Conservation (phyloP, 2,888 invertebrate genomes). For the Acrobasis suavella region DNA sequence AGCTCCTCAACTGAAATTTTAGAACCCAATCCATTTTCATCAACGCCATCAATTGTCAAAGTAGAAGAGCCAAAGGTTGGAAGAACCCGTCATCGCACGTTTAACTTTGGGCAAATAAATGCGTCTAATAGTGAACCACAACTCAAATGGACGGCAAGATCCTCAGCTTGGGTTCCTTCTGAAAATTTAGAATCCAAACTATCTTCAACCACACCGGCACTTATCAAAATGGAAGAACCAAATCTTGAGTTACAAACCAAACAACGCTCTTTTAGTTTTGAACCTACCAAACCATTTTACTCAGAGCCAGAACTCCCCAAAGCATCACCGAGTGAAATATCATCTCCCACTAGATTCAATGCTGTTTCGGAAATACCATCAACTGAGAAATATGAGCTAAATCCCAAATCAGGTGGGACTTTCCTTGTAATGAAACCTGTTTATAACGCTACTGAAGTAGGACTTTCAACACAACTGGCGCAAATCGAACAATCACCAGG, state of each 20-base stretch:
- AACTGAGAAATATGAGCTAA: background rate
- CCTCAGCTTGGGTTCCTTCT: background rate
- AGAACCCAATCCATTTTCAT: too few species aligned
- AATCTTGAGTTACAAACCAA: background rate
- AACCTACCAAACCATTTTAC: background rate
- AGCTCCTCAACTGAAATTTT: too few species aligned
- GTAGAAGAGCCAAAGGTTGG: background rate
- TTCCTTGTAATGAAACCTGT: background rate
- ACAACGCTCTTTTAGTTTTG: background rate
- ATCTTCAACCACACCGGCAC: background rate
- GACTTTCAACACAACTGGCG: background rate
- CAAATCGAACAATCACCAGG: background rate
- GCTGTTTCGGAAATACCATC: background rate
- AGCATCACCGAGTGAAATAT: background rate
- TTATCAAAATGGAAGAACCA: background rate
- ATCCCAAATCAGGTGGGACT: background rate
- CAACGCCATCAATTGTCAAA: background rate
- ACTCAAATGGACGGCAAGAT: background rate
- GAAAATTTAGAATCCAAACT: background rate
- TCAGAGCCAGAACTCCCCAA: background rate
- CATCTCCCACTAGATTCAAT: background rate
- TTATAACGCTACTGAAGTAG: background rate
- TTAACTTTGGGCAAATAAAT: slow-evolving; percentile 1
- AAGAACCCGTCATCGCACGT: background rate
- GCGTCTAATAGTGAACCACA: background rate